A percentile compares a stretch with the other conserved stretches of the same genome.
These are phyloP conservation scores for Apamea sordens DNA, from an alignment of 2,888 invertebrate species.

Conservation along the genomic window DNA sequence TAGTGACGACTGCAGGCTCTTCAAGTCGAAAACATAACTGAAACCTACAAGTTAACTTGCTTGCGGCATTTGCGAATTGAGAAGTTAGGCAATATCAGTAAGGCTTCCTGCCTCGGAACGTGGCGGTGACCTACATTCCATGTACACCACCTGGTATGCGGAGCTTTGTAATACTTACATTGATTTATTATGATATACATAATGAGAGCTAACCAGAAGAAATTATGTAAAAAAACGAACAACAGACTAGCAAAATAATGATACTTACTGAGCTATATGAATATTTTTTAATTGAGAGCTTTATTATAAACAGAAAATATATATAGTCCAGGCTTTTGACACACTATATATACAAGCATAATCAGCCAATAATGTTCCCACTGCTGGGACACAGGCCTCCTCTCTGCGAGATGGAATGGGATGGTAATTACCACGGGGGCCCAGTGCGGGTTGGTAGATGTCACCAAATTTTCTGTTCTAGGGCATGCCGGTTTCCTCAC, in stretches of 20 bases:
- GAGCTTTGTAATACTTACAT: neutral
- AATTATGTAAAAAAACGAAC: neutral
- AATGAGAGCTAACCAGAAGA: neutral
- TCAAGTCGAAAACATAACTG: constrained; percentile 17
- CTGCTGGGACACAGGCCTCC: too few species aligned
- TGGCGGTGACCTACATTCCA: constrained; percentile 53
- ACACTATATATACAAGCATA: too few species aligned
- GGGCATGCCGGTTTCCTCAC: too few species aligned
- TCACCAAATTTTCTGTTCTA: too few species aligned
- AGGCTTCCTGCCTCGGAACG: constrained; percentile 45
- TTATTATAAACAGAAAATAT: neutral
- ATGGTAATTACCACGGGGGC: too few species aligned
- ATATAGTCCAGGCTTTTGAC: neutral
- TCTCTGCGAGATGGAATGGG: too few species aligned
- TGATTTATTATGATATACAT: constrained; percentile 6
- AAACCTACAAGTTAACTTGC: constrained; percentile 31
- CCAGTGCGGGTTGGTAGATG: too few species aligned
- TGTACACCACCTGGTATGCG: neutral
- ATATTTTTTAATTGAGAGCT: neutral
- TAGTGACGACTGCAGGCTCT: constrained; percentile 8
- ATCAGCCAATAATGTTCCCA: too few species aligned
- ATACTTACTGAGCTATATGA: neutral
- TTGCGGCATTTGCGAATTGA: constrained; percentile 48
- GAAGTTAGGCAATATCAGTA: constrained; percentile 47
- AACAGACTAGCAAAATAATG: neutral